Percentiles rank a stretch among this genome's conserved stretches.
phyloP scores from a whole-genome alignment of 2,888 invertebrate species.

The Eilema caniola region DNA sequence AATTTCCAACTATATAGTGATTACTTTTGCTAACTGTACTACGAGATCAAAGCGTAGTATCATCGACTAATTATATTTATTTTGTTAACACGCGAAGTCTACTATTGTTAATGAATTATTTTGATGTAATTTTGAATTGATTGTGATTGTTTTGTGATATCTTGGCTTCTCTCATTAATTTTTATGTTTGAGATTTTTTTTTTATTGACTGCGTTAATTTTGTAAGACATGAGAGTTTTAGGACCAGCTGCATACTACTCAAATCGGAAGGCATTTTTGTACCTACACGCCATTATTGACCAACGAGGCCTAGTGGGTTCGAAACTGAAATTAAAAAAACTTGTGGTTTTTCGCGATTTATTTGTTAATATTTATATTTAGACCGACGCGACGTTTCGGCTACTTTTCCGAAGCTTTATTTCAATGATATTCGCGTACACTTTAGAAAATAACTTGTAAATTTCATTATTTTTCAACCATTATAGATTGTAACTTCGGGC shows the following conservation, averaged over 20 bases:
- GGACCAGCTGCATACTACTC: neutral
- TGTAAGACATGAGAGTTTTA: neutral
- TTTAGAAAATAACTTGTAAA: too few relatives aligned
- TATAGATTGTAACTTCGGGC: too few relatives aligned
- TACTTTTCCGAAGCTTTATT: too few relatives aligned
- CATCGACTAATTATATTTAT: slow-evolving; percentile 23
- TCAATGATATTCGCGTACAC: too few relatives aligned
- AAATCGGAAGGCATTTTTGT: neutral
- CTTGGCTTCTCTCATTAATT: neutral
- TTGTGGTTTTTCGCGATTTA: too few relatives aligned
- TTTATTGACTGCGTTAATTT: neutral
- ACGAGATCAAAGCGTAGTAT: slow-evolving; percentile 17
- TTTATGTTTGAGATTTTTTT: neutral
- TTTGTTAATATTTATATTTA: too few relatives aligned
- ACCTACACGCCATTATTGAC: neutral
- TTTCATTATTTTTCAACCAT: too few relatives aligned
- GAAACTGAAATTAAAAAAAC: too few relatives aligned
- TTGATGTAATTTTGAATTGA: slow-evolving; percentile 29
- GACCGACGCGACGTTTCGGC: too few relatives aligned
- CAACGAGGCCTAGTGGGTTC: too few relatives aligned
- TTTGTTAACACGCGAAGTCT: slow-evolving; percentile 24
- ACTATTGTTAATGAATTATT: slow-evolving; percentile 39
- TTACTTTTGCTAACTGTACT: neutral
- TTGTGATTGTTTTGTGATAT: slow-evolving; percentile 14
- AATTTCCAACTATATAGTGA: neutral